Base-by-base conservation (phyloP, 1,140 invertebrate species). In the Leptinotarsa lineolata region DNA sequence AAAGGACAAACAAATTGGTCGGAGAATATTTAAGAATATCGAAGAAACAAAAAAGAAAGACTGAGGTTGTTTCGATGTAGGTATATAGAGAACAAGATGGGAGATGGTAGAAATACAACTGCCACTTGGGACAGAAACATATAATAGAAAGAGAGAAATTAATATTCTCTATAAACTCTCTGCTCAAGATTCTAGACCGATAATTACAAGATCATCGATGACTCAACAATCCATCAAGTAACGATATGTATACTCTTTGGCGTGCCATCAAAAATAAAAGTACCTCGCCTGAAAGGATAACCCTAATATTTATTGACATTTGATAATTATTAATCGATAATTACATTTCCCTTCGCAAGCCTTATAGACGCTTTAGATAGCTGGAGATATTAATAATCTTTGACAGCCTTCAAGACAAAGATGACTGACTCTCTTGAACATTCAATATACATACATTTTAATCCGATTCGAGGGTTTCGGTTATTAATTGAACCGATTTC, bases 311-410 rank as follows among this genome's bases (percentile, higher is more conserved):
- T 71, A 71, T 71, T 71, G 69, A 71, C 69, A 71, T 71, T 71
- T 71, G 60, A 63, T 71, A 71, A 71, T 71, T 71, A 63, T 59
- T 63, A 71, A 71, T 71, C 69, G 69, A 71, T 71, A 71, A 63
- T 71, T 63, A 63, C 60, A 71, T 63, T 71, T 71, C 69, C 24
- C 58, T 16, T 39, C n/a, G 58, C 24, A 45, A 20, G 69, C 30
- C 69, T 59, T 63, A 45, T 44, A 71, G 69, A 63, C 69, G 69
- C 60, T 59, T 45, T 64, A 45, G 68, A 69, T 58, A 22, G 58
- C 54, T 71, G 44, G 58, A 63, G 44, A 71, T 71, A 71, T 71
- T 71, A 71, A 71, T 71, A 71, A 71, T 71, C 69, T 71, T 71
- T 71, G 69, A 71, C 69, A 71, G 69, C 69, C 30, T 61, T 63